phyloP scores from a whole-genome alignment of 1,140 invertebrate species.

The Apis cerana region DNA sequence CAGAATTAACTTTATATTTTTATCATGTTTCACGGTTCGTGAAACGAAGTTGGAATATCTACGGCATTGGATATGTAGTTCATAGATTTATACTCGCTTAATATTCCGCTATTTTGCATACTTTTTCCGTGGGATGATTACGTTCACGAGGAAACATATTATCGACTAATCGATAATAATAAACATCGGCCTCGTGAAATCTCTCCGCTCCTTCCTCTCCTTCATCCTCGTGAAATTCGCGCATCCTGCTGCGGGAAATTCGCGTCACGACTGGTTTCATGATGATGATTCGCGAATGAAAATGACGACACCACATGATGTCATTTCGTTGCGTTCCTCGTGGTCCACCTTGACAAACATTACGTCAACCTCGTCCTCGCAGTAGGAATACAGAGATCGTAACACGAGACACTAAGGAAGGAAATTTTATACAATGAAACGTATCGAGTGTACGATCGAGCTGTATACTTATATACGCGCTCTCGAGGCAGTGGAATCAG shows the following conservation, averaged over 20 bases:
- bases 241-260: not conserved
- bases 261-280: not conserved
- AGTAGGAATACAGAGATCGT: not conserved
- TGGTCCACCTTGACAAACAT: conserved; percentile 69
- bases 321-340: conserved; percentile 70
- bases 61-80: no score
- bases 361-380: conserved; percentile 66
- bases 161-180: conserved; percentile 7
- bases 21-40: no score
- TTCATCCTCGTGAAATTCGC: no score
- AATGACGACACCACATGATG: conserved; percentile 67
- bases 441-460: not conserved
- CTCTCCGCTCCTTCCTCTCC: no score
- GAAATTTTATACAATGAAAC: conserved; percentile 24
- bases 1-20: no score
- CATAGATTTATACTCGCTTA: not conserved
- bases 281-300: not conserved
- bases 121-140: not conserved
- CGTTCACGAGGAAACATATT: not conserved
- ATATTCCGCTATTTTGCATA: not conserved
- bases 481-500: no score
- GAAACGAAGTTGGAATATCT: no score
- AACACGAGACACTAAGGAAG: conserved; percentile 18
- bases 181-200: not conserved
- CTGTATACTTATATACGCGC: no score